A percentile compares a stretch with the other conserved stretches of the same genome.
Conservation (phyloP, 2,797 vertebrate species). For the Danio jaintianensis region DNA sequence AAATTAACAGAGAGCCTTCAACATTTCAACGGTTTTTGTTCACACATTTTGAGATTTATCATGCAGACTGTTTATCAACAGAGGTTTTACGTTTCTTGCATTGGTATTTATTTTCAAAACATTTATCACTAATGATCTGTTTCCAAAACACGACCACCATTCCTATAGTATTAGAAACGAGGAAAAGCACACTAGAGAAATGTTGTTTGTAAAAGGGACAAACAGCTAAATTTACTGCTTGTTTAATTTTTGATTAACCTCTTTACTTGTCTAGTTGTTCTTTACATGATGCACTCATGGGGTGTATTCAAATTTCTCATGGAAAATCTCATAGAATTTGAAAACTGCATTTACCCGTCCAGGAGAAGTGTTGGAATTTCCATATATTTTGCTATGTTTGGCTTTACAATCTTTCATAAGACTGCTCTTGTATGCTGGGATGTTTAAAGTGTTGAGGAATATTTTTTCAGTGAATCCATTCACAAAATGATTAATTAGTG, state of each 20-base stretch:
- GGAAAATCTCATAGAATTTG: neutral
- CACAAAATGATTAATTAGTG: neutral
- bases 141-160: neutral
- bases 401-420: neutral
- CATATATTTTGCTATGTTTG: neutral
- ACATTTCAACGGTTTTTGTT: neutral
- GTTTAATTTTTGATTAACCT: neutral
- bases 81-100: neutral
- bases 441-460: neutral
- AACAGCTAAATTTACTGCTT: neutral
- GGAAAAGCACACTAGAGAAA: neutral
- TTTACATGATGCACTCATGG: neutral
- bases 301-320: neutral
- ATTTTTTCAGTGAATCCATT: neutral
- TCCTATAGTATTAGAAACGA: neutral
- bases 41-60: slow-evolving; percentile 12
- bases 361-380: neutral
- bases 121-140: neutral
- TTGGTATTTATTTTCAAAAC: slow-evolving; percentile 23
- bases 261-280: neutral
- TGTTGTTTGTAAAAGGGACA: neutral
- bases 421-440: neutral
- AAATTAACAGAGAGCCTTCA: slow-evolving; percentile 2
- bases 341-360: neutral
- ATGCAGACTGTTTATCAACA: slow-evolving; percentile 19